Evolutionary conservation across 2,888 invertebrate genomes (phyloP).

Genomic region (Hyposoter didymator): DNA sequence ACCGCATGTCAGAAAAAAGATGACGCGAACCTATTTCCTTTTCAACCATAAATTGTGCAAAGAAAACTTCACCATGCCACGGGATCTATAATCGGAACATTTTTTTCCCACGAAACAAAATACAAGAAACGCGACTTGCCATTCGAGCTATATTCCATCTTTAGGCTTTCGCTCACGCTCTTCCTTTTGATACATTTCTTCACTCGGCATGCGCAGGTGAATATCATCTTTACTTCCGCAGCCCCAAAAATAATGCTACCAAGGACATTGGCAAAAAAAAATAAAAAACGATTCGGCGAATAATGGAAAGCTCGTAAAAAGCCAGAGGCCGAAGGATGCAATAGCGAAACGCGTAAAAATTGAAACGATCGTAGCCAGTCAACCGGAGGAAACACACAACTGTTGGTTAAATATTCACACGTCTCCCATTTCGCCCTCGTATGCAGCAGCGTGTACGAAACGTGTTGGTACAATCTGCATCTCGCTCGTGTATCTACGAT

Average conservation of each 20-base stretch:
- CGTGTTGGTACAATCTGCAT: background rate
- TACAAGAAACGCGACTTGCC: conserved; percentile 44
- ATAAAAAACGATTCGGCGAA: background rate
- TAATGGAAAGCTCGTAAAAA: background rate
- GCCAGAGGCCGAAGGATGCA: background rate
- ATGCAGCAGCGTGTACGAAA: background rate
- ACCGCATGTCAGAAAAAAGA: conserved; percentile 21
- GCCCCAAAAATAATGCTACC: background rate
- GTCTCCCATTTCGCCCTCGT: conserved; percentile 7
- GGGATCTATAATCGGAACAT: background rate
- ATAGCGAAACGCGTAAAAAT: conserved; percentile 5
- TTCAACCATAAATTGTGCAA: background rate
- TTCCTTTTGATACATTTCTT: background rate
- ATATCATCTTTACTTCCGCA: background rate
- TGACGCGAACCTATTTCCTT: background rate
- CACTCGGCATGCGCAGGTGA: background rate
- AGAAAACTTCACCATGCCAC: background rate
- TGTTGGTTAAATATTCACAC: conserved; percentile 21
- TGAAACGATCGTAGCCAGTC: background rate
- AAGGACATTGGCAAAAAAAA: background rate
- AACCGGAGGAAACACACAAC: background rate
- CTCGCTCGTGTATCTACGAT: background rate
- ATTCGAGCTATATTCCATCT: conserved; percentile 31
- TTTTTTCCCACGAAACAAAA: conserved; percentile 1
- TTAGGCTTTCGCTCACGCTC: background rate